phyloP scores from a whole-genome alignment of 2,888 invertebrate genomes.

The Terebella lapidaria region DNA sequence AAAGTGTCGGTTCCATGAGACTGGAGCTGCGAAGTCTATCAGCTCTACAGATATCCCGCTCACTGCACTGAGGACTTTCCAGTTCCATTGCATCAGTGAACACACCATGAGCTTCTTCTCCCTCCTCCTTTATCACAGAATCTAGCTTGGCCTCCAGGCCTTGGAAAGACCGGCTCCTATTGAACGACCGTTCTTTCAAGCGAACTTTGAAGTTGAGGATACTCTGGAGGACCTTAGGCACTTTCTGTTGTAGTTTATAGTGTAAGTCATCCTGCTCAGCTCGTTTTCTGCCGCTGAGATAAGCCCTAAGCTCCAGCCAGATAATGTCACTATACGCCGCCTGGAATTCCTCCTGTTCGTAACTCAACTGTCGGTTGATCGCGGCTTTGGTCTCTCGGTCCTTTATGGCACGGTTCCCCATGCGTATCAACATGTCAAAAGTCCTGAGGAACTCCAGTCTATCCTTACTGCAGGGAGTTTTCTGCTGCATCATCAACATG shows the following conservation, averaged over 20 bases:
- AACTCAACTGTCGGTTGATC: constrained; percentile 57
- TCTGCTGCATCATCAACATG: neutral
- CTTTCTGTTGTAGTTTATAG: constrained; percentile 68
- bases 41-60: too few relatives aligned
- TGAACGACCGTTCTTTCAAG: constrained; percentile 14
- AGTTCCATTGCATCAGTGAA: neutral
- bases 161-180: too few relatives aligned
- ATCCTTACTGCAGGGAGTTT: constrained; percentile 27
- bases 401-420: constrained; percentile 53
- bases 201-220: constrained; percentile 66
- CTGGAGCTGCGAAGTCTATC: neutral
- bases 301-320: constrained; percentile 85
- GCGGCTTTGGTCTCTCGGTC: constrained; percentile 4
- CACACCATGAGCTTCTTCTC: neutral
- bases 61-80: neutral
- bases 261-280: constrained; percentile 74
- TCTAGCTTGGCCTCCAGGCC: neutral
- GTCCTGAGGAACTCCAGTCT: constrained; percentile 56
- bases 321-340: constrained; percentile 83
- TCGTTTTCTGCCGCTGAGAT: constrained; percentile 66
- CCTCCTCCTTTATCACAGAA: neutral
- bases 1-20: neutral
- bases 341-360: constrained; percentile 82
- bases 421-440: constrained; percentile 70
- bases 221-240: constrained; percentile 67